Base-by-base conservation (phyloP, 1,140 invertebrate species). In the Apolygus lucorum region DNA sequence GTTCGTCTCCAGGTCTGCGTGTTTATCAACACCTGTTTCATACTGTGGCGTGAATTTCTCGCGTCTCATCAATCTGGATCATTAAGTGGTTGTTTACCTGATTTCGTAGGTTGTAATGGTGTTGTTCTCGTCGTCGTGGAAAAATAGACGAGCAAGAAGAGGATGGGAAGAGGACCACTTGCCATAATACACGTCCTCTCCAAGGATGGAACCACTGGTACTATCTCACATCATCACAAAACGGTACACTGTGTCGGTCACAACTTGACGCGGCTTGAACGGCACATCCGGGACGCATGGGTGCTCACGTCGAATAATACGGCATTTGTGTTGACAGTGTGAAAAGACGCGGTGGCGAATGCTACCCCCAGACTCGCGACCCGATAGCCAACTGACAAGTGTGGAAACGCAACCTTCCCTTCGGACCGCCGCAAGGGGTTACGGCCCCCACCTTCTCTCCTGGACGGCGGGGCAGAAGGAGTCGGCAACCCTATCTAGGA, bases 111-210 rank as follows among this genome's bases (percentile, higher is more conserved):
- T 59, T 59, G 54, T 11, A 59, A 21, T 17, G 54, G 54, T 17
- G 54, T 59, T 24, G 54, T 59, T 59, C 54, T 13, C 2, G 54
- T 17, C 54, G 54, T 59, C 54, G 54, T 14, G 11, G 54, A 59
- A 4, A 59, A 59, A 59, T 59, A 59, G 54, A 59, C 54, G 54
- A 59, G 54, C 54, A 59, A 59, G 54, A 59, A 59, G 22, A 59
- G 54, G 54, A 59, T 13, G 22, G 54, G 54, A 59, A 59, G 13
- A 59, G 54, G 54, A 59, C 54, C 54, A 21, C 11, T 59, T 13
- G 54, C 54, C 54, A 59, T 59, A 4, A 59, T 11, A 59, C 22
- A 59, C 54, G 22, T 59, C 54, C 54, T 13, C 22, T 59, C 22
- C 54, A 24, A 59, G 2, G 11, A 13, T 17, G 54, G 54, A 59